A percentile compares a stretch with the other conserved stretches of the same genome.
Evolutionary conservation across 2,888 invertebrate species (phyloP).

Genomic region (Ochlodes sylvanus): DNA sequence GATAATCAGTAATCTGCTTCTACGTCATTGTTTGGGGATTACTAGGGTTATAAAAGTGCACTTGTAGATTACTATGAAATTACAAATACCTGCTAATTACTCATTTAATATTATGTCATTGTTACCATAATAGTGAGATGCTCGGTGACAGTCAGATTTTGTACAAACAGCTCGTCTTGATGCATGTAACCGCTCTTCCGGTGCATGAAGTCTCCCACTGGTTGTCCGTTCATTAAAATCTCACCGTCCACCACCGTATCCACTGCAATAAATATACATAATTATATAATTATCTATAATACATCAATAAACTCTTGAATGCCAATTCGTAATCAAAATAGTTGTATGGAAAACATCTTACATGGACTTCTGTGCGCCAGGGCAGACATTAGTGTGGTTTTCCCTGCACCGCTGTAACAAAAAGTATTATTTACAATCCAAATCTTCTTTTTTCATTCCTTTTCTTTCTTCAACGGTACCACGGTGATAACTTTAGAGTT

Average conservation of each 20-base stretch:
- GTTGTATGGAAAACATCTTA: slow-evolving; percentile 61
- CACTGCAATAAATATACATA: slow-evolving; percentile 67
- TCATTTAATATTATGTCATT: not conserved
- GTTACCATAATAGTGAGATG: slow-evolving; percentile 94
- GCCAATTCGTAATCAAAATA: not conserved
- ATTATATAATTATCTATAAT: not conserved
- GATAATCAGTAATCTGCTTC: too few relatives aligned
- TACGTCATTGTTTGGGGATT: too few relatives aligned
- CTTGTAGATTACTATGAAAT: too few relatives aligned
- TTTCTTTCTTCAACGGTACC: too few relatives aligned
- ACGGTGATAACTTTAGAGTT: too few relatives aligned
- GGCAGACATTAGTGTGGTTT: slow-evolving; percentile 94
- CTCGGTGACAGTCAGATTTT: slow-evolving; percentile 93
- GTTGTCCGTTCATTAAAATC: slow-evolving; percentile 91
- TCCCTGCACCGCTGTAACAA: slow-evolving; percentile 92
- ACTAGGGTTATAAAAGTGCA: too few relatives aligned
- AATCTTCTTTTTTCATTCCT: too few relatives aligned
- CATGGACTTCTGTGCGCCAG: slow-evolving; percentile 91
- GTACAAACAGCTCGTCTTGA: slow-evolving; percentile 95
- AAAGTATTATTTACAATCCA: not conserved
- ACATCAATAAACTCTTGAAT: not conserved
- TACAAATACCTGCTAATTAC: too few relatives aligned
- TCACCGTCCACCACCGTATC: slow-evolving; percentile 91
- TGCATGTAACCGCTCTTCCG: slow-evolving; percentile 95
- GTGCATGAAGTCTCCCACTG: slow-evolving; percentile 90